Conservation (phyloP, 2,888 invertebrate genomes). For the Lithodes maja region DNA sequence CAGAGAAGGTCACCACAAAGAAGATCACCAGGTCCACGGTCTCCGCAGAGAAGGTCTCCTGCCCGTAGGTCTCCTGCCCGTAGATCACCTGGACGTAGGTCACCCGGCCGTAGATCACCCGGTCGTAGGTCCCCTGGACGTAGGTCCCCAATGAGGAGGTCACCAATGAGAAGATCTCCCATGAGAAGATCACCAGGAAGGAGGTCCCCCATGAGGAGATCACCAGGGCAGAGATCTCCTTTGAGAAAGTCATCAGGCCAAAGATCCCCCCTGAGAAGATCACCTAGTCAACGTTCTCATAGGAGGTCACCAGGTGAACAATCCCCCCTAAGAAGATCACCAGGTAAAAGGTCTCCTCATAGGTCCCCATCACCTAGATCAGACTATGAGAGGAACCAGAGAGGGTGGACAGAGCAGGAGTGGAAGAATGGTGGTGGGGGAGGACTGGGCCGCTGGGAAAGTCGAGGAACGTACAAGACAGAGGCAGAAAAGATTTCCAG, state of each 20-base stretch:
- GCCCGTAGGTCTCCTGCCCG: neutral
- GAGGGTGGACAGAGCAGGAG: conserved; percentile 35
- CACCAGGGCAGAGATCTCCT: conserved; percentile 35
- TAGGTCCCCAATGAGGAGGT: conserved; percentile 23
- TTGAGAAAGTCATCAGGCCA: conserved; percentile 5
- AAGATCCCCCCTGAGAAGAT: conserved; percentile 40
- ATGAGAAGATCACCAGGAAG: neutral
- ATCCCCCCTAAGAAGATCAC: conserved; percentile 32
- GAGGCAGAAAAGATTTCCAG: neutral
- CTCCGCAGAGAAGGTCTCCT: conserved; percentile 31
- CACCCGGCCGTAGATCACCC: neutral
- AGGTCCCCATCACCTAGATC: conserved; percentile 32
- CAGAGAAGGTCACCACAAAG: conserved; percentile 1
- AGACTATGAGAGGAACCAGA: conserved; percentile 16
- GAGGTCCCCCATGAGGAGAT: conserved; percentile 8
- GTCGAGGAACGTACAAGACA: neutral
- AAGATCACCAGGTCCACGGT: conserved; percentile 11
- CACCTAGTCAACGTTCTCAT: conserved; percentile 35
- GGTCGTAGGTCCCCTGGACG: conserved; percentile 21
- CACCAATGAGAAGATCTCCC: conserved; percentile 26
- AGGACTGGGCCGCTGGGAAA: neutral
- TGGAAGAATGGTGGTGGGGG: conserved; percentile 11
- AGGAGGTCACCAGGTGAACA: conserved; percentile 36
- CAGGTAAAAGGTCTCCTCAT: conserved; percentile 26
- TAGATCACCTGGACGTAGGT: conserved; percentile 15